Evolutionary conservation across 1,140 invertebrate genomes (phyloP), one percentile per base, ranked within the genome.

Genomic region (Eurosta solidaginis): DNA sequence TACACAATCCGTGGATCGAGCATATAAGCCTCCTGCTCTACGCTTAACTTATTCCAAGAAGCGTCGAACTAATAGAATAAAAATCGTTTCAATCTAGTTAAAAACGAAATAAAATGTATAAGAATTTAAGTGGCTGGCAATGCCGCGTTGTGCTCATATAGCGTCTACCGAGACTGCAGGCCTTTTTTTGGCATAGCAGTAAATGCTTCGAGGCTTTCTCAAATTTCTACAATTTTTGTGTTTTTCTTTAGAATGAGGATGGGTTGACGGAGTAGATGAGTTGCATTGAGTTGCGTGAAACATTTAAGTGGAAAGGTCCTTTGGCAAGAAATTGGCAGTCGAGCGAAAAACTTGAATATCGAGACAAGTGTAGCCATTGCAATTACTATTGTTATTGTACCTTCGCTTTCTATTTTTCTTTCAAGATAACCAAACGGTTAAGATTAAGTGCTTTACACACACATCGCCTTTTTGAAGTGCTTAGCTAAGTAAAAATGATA

Each of bases 71-170:
- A 59, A 20, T 25, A 7, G 22, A 5, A 52, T 27, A 52, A 27
- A 59, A 59, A 68, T 40, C 59, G 36, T 68, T 29, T 6, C 27
- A 54, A 20, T 29, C 10, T 4, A 33, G 27, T n/a, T n/a, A n/a
- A n/a, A n/a, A n/a, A n/a, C 27, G 27, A 59, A 27, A 17, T 59
- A 29, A 25, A 20, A 22, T 59, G 22, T 17, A 17, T 12, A n/a
- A 33, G 10, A n/a, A 33, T 68, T 68, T 20, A 68, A 68, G 59
- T 20, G 40, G 59, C 40, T 68, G 59, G 59, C 59, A 68, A 68
- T 33, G n/a, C n/a, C 59, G 59, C 59, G 59, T 20, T 20, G 59
- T 40, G 33, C 33, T 20, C 59, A 68, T 40, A 68, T 22, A 33
- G 20, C 5, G 20, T 22, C 22, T 52, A 22, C 4, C 22, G 49